Evolutionary conservation across 2,113 vertebrate species (phyloP), one percentile per base, ranked within the genome.

Genomic region (Poeciliopsis turrubarensis): DNA sequence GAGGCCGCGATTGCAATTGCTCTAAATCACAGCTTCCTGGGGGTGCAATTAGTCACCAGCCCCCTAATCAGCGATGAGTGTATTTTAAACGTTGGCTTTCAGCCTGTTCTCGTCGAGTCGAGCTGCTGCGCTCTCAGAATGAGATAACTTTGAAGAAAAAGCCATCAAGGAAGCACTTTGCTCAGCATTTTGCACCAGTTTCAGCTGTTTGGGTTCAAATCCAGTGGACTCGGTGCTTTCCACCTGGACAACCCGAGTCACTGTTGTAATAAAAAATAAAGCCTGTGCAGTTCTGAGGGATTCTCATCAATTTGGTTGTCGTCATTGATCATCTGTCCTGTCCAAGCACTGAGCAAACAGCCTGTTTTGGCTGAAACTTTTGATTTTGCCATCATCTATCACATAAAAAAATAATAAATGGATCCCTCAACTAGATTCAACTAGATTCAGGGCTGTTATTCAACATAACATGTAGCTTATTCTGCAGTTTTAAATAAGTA

Each of bases 21-120:
- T 88, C n/a, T 29, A 84, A 65, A 65, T 39, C 25, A 79, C 76
- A 81, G 88, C 86, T 88, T 83, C 78, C 60, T 37, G 0, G 32
- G 72, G 72, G 70, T 66, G 67, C 70, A 80, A 87, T 89, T 82
- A 75, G 77, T 68, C 67, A 57, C 51, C 4, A 0, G 19, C 13
- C 8, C 37, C 64, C 39, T 47, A 87, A 91, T 91, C 81, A 89
- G 68, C 82, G 80, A 60, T 8, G 27, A 57, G 51, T 66, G 65
- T 66, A 70, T 79, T 84, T 70, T 69, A 62, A 65, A 68, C 44
- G 10, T 68, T 34, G 51, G 68, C 66, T 78, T 79, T 79, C 78
- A 72, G 84, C 79, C 73, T 30, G 54, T 19, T 64, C 60, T 15
- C 65, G 51, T 85, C 47, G 63, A 47, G 26, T 47, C 8, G 61